Evolutionary conservation across 2,113 vertebrate genomes (phyloP), one percentile per base, ranked within the genome.

Genomic region (Mus pahari): DNA sequence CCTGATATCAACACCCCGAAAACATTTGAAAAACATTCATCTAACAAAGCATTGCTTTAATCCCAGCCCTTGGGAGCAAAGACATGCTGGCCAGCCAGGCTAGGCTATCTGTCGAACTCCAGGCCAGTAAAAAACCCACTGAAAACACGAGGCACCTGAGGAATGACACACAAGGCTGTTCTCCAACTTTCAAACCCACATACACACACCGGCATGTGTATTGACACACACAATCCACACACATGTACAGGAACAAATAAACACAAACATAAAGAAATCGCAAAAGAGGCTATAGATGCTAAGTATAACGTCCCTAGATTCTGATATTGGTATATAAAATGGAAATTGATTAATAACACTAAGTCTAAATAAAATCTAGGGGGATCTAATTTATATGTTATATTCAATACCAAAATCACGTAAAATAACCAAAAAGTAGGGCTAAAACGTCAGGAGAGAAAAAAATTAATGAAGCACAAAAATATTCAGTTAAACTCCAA

Each of bases 401-500:
- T 53, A 73, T 78, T 92, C 53, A 79, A 28, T 39, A 81, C 4
- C 68, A 9, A 60, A 83, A 83, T 3, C 4, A 64, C 48, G 60
- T 81, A 91, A 55, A 92, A 70, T 75, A 83, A 55, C 48, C 83
- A 92, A 81, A 19, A 89, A 26, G 22, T 39, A 50, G 7, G 71
- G 3, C 53, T 58, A 88, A 88, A 94, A 90, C 50, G 0, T 17
- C 4, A 58, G 55, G 13, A 64, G 4, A 81, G 4, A 81, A 3
- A 19, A 94, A 78, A 79, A 62, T 81, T 64, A 86, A 75, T 3
- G 17, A 97, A 87, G 31, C 24, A 66, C 26, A 77, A 81, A 74
- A 68, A 58, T 91, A 60, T 42, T 81, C 24, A 88, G 83, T 84
- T 86, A 97, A 93, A 42, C 39, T 28, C 64, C 68, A 95, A 94